Evolutionary conservation across 2,888 invertebrate species (phyloP).

Genomic region (Tiphia femorata): DNA sequence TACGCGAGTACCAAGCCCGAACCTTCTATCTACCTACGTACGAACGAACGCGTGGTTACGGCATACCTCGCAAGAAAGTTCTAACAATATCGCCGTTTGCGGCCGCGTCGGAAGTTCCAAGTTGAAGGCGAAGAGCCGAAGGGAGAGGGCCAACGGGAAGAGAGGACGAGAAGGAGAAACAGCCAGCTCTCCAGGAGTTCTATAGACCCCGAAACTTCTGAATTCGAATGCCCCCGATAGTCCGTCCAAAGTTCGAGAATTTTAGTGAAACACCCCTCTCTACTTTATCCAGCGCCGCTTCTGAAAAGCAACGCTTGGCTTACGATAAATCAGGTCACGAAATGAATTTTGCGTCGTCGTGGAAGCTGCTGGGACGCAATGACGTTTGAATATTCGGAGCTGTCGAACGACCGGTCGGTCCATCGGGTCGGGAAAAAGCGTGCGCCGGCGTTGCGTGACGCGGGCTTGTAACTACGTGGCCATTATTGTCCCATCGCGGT

Average conservation of each 20-base stretch:
- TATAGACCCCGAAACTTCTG: conserved; percentile 22
- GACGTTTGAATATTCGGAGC: too few relatives aligned
- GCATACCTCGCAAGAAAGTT: conserved; percentile 56
- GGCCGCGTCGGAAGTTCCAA: conserved; percentile 43
- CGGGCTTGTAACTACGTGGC: too few relatives aligned
- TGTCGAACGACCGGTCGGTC: too few relatives aligned
- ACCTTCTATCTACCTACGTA: too few relatives aligned
- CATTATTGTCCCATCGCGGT: too few relatives aligned
- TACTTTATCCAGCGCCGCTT: too few relatives aligned
- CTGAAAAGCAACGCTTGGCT: too few relatives aligned
- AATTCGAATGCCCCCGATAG: conserved; percentile 44
- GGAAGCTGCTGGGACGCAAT: too few relatives aligned
- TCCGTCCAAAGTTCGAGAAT: conserved; percentile 51
- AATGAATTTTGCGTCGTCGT: not conserved
- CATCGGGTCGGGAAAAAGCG: too few relatives aligned
- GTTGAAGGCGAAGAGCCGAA: not conserved
- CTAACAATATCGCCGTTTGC: conserved; percentile 53
- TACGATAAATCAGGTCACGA: conserved; percentile 50
- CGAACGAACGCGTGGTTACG: conserved; percentile 34
- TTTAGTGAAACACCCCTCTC: conserved; percentile 47
- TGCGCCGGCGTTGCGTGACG: too few relatives aligned
- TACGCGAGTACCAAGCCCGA: conserved; percentile 12
- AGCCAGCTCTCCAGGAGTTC: conserved; percentile 33
- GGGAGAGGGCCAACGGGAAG: too few relatives aligned
- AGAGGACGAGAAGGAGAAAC: conserved; percentile 5